Evolutionary conservation across 2,888 invertebrate species (phyloP).

Genomic region (Mellilla xanthometata): DNA sequence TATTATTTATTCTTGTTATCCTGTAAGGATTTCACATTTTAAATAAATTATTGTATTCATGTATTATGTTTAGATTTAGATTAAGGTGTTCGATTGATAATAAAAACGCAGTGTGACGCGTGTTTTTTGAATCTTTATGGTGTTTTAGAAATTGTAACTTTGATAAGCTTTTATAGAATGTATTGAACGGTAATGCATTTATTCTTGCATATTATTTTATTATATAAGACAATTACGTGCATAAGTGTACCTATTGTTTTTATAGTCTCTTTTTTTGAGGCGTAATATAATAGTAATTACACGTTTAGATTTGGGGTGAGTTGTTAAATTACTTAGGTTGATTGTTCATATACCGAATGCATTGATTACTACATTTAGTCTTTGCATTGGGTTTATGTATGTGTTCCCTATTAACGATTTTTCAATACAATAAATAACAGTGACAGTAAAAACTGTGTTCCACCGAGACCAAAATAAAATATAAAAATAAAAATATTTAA

Average conservation of each 20-base stretch:
- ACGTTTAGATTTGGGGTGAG: too few relatives aligned
- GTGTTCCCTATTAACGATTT: too few relatives aligned
- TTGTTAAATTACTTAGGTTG: too few relatives aligned
- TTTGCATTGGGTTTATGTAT: conserved; percentile 41
- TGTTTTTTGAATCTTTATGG: conserved; percentile 53
- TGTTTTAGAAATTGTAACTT: conserved; percentile 42
- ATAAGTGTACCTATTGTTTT: too few relatives aligned
- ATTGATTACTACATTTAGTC: conserved; percentile 42
- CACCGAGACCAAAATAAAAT: conserved; percentile 42
- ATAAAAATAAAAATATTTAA: conserved; percentile 19
- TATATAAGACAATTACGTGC: background rate
- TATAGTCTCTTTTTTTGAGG: too few relatives aligned
- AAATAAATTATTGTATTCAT: too few relatives aligned
- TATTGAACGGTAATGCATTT: conserved; percentile 38
- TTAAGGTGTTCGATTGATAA: conserved; percentile 24
- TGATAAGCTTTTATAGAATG: conserved; percentile 24
- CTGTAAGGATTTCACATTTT: conserved; percentile 54
- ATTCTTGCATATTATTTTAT: conserved; percentile 21
- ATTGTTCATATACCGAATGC: too few relatives aligned
- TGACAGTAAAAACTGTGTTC: conserved; percentile 39
- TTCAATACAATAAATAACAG: too few relatives aligned
- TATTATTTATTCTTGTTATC: conserved; percentile 43
- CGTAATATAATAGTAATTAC: too few relatives aligned
- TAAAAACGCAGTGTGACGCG: conserved; percentile 55
- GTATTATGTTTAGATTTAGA: conserved; percentile 25